Conservation (phyloP, 2,888 invertebrate species). For the Synanthedon andrenaeformis region DNA sequence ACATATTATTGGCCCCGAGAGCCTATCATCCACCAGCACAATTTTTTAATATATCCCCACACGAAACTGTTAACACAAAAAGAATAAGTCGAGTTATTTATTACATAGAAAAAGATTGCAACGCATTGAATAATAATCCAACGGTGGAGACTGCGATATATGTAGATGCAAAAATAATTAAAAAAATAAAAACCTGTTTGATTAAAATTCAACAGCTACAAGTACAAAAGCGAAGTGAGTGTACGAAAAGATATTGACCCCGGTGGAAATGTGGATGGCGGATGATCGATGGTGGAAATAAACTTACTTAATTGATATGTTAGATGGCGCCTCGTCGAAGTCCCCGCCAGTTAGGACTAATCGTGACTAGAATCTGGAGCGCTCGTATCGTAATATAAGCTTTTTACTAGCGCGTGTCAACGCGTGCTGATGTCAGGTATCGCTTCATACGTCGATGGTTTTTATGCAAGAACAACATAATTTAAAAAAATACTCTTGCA, state of each 20-base stretch:
- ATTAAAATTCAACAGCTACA: slow-evolving; percentile 42
- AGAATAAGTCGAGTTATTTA: slow-evolving; percentile 1
- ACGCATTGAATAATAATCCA: slow-evolving; percentile 8
- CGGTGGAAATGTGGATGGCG: slow-evolving; percentile 44
- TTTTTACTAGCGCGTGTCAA: neutral
- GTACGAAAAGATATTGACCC: slow-evolving; percentile 61
- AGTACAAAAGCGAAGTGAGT: slow-evolving; percentile 34
- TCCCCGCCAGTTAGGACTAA: slow-evolving; percentile 19
- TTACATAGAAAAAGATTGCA: slow-evolving; percentile 2
- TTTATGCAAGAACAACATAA: neutral
- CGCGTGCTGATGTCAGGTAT: neutral
- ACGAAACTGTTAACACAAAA: slow-evolving; percentile 7
- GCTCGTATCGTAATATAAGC: slow-evolving; percentile 6
- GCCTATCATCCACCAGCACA: slow-evolving; percentile 31
- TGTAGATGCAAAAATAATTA: slow-evolving; percentile 22
- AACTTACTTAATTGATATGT: slow-evolving; percentile 45
- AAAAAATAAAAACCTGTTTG: slow-evolving; percentile 32
- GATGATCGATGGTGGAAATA: slow-evolving; percentile 58
- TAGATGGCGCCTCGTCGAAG: slow-evolving; percentile 43
- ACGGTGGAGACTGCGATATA: slow-evolving; percentile 7
- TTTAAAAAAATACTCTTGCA: too few species aligned
- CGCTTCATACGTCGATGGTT: neutral
- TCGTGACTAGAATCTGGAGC: slow-evolving; percentile 32
- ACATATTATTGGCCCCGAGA: slow-evolving; percentile 29
- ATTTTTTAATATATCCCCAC: slow-evolving; percentile 20